Percentiles rank a stretch among this genome's conserved stretches.
Evolutionary conservation across 1,140 invertebrate genomes (phyloP).

Genomic region (Lordiphosa collinella): DNA sequence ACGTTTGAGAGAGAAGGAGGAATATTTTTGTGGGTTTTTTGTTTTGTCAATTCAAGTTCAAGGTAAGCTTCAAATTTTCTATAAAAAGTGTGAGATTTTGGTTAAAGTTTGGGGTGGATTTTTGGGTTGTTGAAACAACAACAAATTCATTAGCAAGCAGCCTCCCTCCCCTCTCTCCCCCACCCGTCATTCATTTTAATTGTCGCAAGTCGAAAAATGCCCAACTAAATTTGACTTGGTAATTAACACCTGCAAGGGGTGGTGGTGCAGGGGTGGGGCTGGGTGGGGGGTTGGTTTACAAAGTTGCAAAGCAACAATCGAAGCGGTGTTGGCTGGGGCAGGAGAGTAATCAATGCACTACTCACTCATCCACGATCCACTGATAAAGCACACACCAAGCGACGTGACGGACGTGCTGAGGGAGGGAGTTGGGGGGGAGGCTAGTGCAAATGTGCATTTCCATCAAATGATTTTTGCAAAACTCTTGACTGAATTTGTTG

Average conservation of each 20-base stretch:
- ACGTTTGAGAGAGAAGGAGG: no score
- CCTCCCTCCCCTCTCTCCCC: no score
- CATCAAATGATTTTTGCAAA: slow-evolving; percentile 13
- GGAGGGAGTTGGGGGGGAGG: background rate
- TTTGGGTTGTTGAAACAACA: background rate
- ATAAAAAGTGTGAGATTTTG: slow-evolving; percentile 43
- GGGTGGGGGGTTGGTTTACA: background rate
- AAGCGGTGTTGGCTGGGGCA: no score
- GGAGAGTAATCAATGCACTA: slow-evolving; percentile 26
- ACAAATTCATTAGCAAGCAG: slow-evolving; percentile 3
- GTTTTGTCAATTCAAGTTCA: slow-evolving; percentile 43
- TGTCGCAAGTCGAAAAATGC: slow-evolving; percentile 42
- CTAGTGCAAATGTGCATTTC: slow-evolving; percentile 1
- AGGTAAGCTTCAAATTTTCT: slow-evolving; percentile 47
- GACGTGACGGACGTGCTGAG: slow-evolving; percentile 19
- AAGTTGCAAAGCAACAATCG: background rate
- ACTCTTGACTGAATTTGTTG: background rate
- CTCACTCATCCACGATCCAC: slow-evolving; percentile 4
- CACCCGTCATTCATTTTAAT: no score
- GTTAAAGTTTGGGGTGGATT: slow-evolving; percentile 5
- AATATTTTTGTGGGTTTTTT: background rate
- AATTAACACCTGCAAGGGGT: slow-evolving; percentile 59
- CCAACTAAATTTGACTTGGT: slow-evolving; percentile 67
- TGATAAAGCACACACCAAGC: slow-evolving; percentile 34
- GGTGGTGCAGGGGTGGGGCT: no score